These are phyloP conservation scores for Punctoribates punctum DNA, from an alignment of 2,888 invertebrate genomes.

Conservation along the genomic window DNA sequence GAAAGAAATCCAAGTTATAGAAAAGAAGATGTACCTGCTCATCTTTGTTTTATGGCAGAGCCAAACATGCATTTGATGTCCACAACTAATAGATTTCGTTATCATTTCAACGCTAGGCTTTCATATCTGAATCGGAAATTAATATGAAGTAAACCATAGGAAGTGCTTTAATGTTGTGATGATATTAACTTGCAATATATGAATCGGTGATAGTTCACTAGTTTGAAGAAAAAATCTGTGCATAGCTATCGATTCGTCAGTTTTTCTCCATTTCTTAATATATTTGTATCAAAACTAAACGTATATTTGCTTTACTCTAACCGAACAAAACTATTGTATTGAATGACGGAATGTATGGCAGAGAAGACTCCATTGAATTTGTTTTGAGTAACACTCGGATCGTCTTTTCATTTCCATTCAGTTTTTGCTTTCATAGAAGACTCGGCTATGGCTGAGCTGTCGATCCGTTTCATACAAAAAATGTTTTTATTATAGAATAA, in stretches of 20 bases:
- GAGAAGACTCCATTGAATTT: background rate
- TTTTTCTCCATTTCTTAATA: too few relatives aligned
- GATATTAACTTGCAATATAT: conserved; percentile 8
- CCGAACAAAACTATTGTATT: background rate
- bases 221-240: background rate
- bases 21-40: too few relatives aligned
- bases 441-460: background rate
- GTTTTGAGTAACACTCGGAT: background rate
- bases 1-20: too few relatives aligned
- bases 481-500: conserved; percentile 1
- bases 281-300: background rate
- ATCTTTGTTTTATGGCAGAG: too few relatives aligned
- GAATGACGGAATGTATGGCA: background rate
- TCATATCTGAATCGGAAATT: conserved; percentile 32
- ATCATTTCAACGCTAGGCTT: conserved; percentile 21
- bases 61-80: conserved; percentile 10
- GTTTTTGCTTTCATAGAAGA: conserved; percentile 10
- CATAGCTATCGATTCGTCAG: too few relatives aligned
- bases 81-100: background rate
- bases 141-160: conserved; percentile 33
- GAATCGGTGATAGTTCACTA: background rate
- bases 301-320: conserved; percentile 1
- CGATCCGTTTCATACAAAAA: background rate
- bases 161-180: background rate
- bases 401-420: conserved; percentile 4